Evolutionary conservation across 1,140 invertebrate species (phyloP), one percentile per base, ranked within the genome.

Genomic region (Paraescarpia echinospica): DNA sequence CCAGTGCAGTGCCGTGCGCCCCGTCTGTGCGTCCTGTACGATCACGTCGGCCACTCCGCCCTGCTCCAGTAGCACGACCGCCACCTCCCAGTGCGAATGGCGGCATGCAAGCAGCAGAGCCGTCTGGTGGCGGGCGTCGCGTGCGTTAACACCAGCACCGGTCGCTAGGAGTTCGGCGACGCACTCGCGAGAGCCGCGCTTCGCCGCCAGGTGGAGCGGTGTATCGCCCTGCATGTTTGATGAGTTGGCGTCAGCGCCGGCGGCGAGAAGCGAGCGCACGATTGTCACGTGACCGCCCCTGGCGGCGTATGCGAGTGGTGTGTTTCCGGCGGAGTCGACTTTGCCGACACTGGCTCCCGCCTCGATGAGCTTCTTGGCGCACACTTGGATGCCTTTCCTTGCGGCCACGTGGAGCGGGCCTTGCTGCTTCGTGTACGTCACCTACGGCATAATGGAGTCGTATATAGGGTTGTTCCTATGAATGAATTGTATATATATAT

Each of bases 1-100:
- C 91, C 91, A 93, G 93, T 93, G 93, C 59, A 93, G 91, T 0
- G 77, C 93, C 59, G 93, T 93, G 33, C 89, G 48, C 12, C 93
- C 93, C 1, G 48, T 89, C 35, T 41, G 33, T 6, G 51, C 33
- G 59, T 93, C 91, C 48, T 92, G 93, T 1, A 22, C 91, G 91
- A 92, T 90, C 91, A 93, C 89, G 93, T 93, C 48, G 35, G 34
- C 33, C 6, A 27, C n/a, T 9, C 9, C 59, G 59, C 59, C 59
- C 27, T 77, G 59, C 59, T 77, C 59, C 89, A 92, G n/a, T 59
- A 92, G 92, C 51, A 89, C 33, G 2, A 27, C 12, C 22, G 41
- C 92, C 88, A 34, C 59, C 34, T 92, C 92, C 51, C 33, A 34
- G 92, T 35, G 92, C 18, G 48, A 48, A n/a, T n/a, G 48, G 33